A percentile compares a stretch with the other conserved stretches of the same genome.
Conservation (phyloP, 1,140 invertebrate species). For the Littorina saxatilis region DNA sequence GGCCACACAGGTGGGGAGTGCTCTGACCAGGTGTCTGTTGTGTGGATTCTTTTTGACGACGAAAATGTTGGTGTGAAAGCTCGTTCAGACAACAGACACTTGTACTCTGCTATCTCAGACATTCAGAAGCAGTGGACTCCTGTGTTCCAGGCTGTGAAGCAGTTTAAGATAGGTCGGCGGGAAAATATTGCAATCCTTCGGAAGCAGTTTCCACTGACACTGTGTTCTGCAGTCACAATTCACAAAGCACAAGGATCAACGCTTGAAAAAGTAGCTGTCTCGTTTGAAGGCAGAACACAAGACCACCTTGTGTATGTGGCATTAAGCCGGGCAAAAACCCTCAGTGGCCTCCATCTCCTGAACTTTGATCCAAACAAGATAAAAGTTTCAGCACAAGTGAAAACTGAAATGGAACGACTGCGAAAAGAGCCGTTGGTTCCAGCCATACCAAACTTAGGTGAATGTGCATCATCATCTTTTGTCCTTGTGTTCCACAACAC, state of each 20-base stretch:
- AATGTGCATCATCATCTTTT: too few relatives aligned
- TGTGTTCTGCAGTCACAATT: not conserved
- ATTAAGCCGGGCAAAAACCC: too few relatives aligned
- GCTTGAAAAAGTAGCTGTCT: not conserved
- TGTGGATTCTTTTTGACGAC: not conserved
- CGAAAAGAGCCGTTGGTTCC: too few relatives aligned
- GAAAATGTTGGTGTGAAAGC: not conserved
- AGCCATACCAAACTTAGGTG: too few relatives aligned
- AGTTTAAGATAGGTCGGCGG: not conserved
- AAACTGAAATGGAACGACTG: too few relatives aligned
- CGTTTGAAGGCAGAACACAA: slow-evolving; percentile 19
- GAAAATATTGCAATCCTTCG: slow-evolving; percentile 1
- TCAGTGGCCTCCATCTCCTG: too few relatives aligned
- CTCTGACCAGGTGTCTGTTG: not conserved
- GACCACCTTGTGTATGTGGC: slow-evolving; percentile 10
- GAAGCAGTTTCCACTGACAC: not conserved
- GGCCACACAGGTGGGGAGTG: not conserved
- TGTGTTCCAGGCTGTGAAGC: not conserved
- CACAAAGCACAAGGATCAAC: not conserved
- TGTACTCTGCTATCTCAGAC: not conserved
- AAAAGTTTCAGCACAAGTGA: too few relatives aligned
- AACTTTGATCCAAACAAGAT: too few relatives aligned
- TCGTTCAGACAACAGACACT: not conserved
- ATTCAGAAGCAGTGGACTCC: not conserved
- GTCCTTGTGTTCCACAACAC: too few relatives aligned